phyloP scores from a whole-genome alignment of 2,888 invertebrate species.

The Malachius bipustulatus region DNA sequence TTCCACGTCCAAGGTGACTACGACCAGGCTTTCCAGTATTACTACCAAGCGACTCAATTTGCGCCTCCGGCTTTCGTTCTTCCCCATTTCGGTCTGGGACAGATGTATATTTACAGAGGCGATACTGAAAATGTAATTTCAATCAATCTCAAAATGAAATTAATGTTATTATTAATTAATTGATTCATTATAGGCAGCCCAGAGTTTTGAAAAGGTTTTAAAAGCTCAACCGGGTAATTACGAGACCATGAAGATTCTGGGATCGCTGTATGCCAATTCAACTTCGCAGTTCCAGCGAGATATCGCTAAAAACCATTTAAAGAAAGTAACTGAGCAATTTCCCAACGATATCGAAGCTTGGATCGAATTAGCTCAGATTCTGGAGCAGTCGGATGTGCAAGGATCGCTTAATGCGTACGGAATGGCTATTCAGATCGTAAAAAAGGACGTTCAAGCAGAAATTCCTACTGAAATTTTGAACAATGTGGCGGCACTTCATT shows the following conservation, averaged over 20 bases:
- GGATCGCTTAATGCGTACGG: slow-evolving; percentile 86
- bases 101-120: slow-evolving; percentile 97
- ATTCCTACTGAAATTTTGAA: slow-evolving; percentile 96
- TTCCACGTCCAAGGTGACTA: slow-evolving; percentile 93
- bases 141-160: neutral
- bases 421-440: slow-evolving; percentile 83
- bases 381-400: slow-evolving; percentile 87
- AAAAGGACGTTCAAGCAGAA: slow-evolving; percentile 85
- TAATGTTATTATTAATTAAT: neutral
- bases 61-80: slow-evolving; percentile 89
- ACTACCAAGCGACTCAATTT: slow-evolving; percentile 97
- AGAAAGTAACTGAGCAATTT: slow-evolving; percentile 92
- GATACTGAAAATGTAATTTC: slow-evolving; percentile 80
- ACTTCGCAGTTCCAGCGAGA: slow-evolving; percentile 82
- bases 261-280: slow-evolving; percentile 89
- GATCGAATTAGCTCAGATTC: slow-evolving; percentile 97
- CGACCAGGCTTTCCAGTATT: slow-evolving; percentile 97
- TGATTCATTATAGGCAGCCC: slow-evolving; percentile 61
- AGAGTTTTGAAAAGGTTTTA: slow-evolving; percentile 96
- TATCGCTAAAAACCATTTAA: slow-evolving; percentile 84
- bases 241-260: slow-evolving; percentile 98
- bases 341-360: slow-evolving; percentile 98
- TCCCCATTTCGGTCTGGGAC: slow-evolving; percentile 95
- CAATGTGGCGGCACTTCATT: slow-evolving; percentile 92
- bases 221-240: slow-evolving; percentile 97